Conservation (phyloP, 1,140 invertebrate species). For the Lordiphosa clarofinis region DNA sequence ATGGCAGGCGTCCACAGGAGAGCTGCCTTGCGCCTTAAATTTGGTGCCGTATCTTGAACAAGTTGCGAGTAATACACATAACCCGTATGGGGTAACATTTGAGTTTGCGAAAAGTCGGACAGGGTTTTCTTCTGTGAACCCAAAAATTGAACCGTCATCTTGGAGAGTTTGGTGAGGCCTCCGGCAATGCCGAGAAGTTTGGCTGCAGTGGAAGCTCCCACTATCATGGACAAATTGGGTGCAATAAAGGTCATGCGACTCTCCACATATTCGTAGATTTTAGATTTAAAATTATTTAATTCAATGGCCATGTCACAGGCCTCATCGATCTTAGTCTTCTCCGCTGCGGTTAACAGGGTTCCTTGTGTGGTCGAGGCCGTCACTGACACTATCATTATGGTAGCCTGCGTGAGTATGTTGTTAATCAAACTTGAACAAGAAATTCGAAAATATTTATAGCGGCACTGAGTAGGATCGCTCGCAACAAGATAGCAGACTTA, state of each 20-base stretch:
- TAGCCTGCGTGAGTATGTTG: conserved; percentile 98
- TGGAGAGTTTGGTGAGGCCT: conserved; percentile 96
- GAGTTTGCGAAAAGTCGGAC: conserved; percentile 93
- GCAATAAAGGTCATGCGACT: conserved; percentile 99
- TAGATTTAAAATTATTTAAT: conserved; percentile 92
- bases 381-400: conserved; percentile 99
- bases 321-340: conserved; percentile 93
- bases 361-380: conserved; percentile 99
- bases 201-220: conserved; percentile 96
- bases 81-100: conserved; percentile 95
- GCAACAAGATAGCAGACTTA: too few relatives aligned
- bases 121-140: conserved; percentile 95
- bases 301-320: conserved; percentile 98
- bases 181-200: conserved; percentile 98
- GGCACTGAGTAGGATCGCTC: too few relatives aligned
- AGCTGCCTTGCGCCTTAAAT: conserved; percentile 95
- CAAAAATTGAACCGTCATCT: conserved; percentile 95
- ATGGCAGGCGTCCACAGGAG: conserved; percentile 96
- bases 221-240: conserved; percentile 97
- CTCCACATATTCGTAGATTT: conserved; percentile 98
- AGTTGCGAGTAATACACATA: conserved; percentile 97
- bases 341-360: conserved; percentile 89
- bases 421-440: too few relatives aligned
- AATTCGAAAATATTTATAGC: too few relatives aligned
- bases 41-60: conserved; percentile 96